Base-by-base conservation (phyloP, 2,888 invertebrate species). In the Lycophotia porphyrea region DNA sequence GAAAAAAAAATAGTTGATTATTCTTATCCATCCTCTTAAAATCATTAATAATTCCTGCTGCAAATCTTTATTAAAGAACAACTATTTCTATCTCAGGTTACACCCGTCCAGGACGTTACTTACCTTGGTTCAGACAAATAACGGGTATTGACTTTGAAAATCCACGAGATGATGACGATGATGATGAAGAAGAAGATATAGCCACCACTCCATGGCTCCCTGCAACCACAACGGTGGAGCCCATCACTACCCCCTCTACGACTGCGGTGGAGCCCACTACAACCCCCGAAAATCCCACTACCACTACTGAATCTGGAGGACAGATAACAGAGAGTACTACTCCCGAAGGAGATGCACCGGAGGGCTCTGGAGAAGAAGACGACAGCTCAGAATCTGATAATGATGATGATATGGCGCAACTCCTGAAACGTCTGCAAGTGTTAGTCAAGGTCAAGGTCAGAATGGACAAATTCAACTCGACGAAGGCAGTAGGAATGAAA, bases 91-190 rank as follows among this genome's bases (percentile, higher is more conserved):
- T 36, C 86, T 94, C 87, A 95, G 96, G 94, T 82, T 96, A 95
- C 85, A 90, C 91, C n/a, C 93, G 96, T 3, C 90, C 95, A 0
- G 95, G 94, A 34, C 94, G 94, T 0, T 96, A 94, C 92, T 92
- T 90, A 5, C 55, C 84, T 24, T 96, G 96, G 96, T 90, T 94
- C 68, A 81, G 85, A 36, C 80, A 93, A 66, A 79, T 94, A 5
- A 91, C 93, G 5, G 94, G 94, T 2, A 86, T 95, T 27, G 93
- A 95, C 80, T 95, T 95, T 67, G 94, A 95, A 55, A 92, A 92
- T 78, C 78, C 94, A 1, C 78, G 90, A 3, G 93, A 93, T 71
- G 90, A 89, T 36, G 90, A 88, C 27, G 89, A 71, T 13, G 34
- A 58, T 8, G n/a, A 61, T 2, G 70, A n/a, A n/a, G n/a, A n/a